Evolutionary conservation across 2,797 vertebrate species (phyloP).

Genomic region (Thaleichthys pacificus): DNA sequence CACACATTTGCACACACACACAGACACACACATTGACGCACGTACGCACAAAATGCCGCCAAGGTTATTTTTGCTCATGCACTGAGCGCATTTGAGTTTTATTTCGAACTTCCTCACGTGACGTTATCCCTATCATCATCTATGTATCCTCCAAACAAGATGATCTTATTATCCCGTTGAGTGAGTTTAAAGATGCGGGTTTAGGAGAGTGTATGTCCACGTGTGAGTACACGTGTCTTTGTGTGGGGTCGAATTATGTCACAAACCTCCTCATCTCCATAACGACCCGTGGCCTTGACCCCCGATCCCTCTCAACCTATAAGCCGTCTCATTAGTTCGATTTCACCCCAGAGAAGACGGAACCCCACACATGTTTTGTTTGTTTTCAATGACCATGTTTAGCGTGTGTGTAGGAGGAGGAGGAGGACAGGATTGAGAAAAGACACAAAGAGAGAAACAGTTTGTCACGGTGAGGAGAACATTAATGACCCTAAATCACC

Average conservation of each 20-base stretch:
- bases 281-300: slow-evolving; percentile 32
- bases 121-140: neutral
- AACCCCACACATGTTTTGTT: slow-evolving; percentile 34
- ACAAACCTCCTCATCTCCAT: neutral
- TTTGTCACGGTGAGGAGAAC: neutral
- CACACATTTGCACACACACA: too few species aligned
- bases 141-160: neutral
- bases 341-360: slow-evolving; percentile 34
- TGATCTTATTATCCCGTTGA: neutral
- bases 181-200: neutral
- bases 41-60: too few species aligned
- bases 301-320: slow-evolving; percentile 30
- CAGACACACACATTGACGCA: too few species aligned
- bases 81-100: neutral
- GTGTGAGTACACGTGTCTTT: neutral
- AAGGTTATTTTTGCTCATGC: neutral
- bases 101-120: neutral
- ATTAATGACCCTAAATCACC: slow-evolving; percentile 28
- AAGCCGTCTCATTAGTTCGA: slow-evolving; percentile 48
- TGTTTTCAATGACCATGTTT: slow-evolving; percentile 29
- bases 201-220: neutral
- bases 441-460: neutral
- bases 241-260: neutral
- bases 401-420: neutral
- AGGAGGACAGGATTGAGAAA: neutral